Evolutionary conservation across 1,140 invertebrate genomes (phyloP).

Genomic region (Leptonema lineaticorne): DNA sequence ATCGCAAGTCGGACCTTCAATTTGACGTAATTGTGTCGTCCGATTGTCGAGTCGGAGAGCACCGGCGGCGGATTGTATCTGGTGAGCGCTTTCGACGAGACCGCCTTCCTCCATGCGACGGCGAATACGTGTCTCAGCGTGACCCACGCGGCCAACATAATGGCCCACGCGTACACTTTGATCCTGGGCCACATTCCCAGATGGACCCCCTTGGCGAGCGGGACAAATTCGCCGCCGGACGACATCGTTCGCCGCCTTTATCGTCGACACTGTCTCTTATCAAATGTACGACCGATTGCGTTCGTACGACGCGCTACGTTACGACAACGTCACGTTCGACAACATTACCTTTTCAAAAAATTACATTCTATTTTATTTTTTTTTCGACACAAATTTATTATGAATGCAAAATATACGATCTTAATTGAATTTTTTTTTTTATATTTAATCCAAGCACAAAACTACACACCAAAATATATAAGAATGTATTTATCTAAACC

Average conservation of each 20-base stretch:
- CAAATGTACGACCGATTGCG: neutral
- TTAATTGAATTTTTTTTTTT: too few relatives aligned
- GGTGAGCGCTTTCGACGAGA: neutral
- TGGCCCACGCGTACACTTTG: neutral
- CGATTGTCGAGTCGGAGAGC: conserved; percentile 59
- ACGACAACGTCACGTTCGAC: too few relatives aligned
- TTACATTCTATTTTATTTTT: too few relatives aligned
- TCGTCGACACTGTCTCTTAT: neutral
- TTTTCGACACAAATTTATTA: too few relatives aligned
- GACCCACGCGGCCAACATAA: neutral
- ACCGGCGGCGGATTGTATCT: conserved; percentile 61
- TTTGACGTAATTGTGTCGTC: conserved; percentile 66
- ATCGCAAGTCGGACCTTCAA: conserved; percentile 55
- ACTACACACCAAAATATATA: too few relatives aligned
- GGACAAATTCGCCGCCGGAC: neutral
- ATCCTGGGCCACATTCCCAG: neutral
- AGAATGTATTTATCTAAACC: too few relatives aligned
- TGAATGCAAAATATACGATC: too few relatives aligned
- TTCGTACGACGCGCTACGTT: neutral
- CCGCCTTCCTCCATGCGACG: too few relatives aligned
- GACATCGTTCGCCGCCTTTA: neutral
- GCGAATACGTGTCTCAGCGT: too few relatives aligned
- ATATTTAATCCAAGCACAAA: too few relatives aligned
- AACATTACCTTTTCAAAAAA: too few relatives aligned
- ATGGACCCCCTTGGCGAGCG: neutral